Evolutionary conservation across 2,888 invertebrate genomes (phyloP), one percentile per base, ranked within the genome.

Genomic region (Pegoplata infirma): DNA sequence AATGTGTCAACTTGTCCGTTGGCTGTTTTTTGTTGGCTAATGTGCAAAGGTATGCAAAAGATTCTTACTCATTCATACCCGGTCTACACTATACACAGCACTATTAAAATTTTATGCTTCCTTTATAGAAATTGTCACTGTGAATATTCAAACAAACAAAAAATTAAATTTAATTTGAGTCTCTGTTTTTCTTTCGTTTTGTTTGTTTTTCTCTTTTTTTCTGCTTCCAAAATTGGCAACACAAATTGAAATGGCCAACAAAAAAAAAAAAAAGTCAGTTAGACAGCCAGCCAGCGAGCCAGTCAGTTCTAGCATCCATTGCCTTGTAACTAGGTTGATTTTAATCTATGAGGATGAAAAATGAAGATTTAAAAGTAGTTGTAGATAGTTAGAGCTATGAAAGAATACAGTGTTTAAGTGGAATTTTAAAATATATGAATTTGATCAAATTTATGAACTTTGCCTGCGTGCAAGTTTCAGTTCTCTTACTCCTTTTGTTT

Each of bases 1-100:
- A 58, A 63, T 44, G 12, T 77, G 71, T 72, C 77, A 68, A 77
- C 40, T 44, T 73, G 72, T 77, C n/a, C 58, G 72, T 55, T n/a
- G n/a, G n/a, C n/a, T n/a, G n/a, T n/a, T n/a, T n/a, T n/a, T 63
- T 66, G 32, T 32, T 32, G 23, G 4, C n/a, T n/a, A 25, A 25
- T 32, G 36, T 40, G 3, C 36, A n/a, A n/a, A 49, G 25, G 14
- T 32, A 59, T 59, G 16, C 47, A 47, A n/a, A 32, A 49, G 21
- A 19, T n/a, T n/a, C n/a, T n/a, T n/a, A n/a, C n/a, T n/a, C n/a
- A n/a, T n/a, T n/a, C n/a, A n/a, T n/a, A n/a, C n/a, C n/a, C 25
- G 6, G 5, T 25, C 25, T 25, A 25, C 25, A 25, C 3, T n/a
- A 25, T 25, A 25, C 25, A 25, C n/a, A 40, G n/a, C 12, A 40